Evolutionary conservation across 1,140 invertebrate species (phyloP).

Genomic region (Atta colombica): DNA sequence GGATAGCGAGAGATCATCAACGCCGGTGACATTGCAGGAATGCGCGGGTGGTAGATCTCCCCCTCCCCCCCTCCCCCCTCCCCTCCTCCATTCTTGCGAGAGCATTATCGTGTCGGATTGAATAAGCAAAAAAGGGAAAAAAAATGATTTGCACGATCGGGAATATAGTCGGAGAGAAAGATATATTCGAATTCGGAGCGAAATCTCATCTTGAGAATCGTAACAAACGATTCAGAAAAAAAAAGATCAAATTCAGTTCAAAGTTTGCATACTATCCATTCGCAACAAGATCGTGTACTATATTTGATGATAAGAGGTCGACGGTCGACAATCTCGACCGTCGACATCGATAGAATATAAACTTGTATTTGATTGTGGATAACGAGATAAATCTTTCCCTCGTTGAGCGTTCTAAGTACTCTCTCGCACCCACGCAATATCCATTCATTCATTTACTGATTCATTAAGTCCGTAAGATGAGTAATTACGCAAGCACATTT

Average conservation of each 20-base stretch:
- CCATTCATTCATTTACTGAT: slow-evolving; percentile 79
- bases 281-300: neutral
- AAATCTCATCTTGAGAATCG: slow-evolving; percentile 13
- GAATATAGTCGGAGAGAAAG: neutral
- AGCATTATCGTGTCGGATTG: neutral
- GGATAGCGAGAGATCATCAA: slow-evolving; percentile 27
- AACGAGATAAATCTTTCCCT: slow-evolving; percentile 69
- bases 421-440: slow-evolving; percentile 66
- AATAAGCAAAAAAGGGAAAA: neutral
- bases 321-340: slow-evolving; percentile 15
- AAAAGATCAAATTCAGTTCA: slow-evolving; percentile 28
- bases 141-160: neutral
- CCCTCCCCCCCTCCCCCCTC: too few relatives aligned
- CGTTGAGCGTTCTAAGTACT: slow-evolving; percentile 58
- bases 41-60: neutral
- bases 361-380: slow-evolving; percentile 40
- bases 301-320: slow-evolving; percentile 58
- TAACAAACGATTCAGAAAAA: neutral
- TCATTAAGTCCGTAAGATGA: slow-evolving; percentile 69
- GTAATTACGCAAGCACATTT: slow-evolving; percentile 68
- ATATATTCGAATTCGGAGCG: neutral
- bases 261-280: slow-evolving; percentile 39
- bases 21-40: slow-evolving; percentile 49
- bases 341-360: slow-evolving; percentile 66
- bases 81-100: too few relatives aligned